These are phyloP conservation scores for Siderastrea radians DNA, from an alignment of 92 coral and sea anemone species.

Conservation along the genomic window DNA sequence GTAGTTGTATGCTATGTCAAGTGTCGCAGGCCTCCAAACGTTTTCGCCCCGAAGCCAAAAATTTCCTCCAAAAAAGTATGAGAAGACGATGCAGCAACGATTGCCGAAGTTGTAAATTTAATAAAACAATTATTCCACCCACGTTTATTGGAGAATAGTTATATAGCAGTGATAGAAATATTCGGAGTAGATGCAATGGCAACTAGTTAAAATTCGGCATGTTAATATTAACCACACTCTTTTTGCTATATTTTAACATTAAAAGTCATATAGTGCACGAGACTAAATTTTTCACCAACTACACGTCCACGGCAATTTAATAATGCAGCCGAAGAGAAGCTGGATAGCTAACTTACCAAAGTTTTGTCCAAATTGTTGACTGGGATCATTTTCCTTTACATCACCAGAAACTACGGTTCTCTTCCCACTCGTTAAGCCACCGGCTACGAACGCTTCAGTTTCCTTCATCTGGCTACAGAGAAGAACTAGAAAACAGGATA, in stretches of 20 bases:
- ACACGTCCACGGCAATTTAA: background rate
- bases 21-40: no score
- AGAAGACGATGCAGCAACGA: no score
- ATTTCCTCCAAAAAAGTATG: no score
- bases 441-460: background rate
- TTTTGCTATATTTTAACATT: background rate
- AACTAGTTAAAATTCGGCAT: no score
- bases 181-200: no score
- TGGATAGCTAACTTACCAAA: background rate
- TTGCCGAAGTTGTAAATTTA: no score
- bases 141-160: no score
- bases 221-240: no score
- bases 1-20: no score
- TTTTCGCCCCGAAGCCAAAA: no score
- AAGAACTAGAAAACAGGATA: background rate
- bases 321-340: background rate
- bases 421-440: background rate
- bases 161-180: no score
- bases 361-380: background rate
- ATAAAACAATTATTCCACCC: no score
- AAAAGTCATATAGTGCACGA: background rate
- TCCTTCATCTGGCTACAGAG: background rate
- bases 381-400: background rate
- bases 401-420: background rate
- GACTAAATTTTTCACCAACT: background rate